Base-by-base conservation (phyloP, 2,888 invertebrate genomes). In the Adelognathus sp. region DNA sequence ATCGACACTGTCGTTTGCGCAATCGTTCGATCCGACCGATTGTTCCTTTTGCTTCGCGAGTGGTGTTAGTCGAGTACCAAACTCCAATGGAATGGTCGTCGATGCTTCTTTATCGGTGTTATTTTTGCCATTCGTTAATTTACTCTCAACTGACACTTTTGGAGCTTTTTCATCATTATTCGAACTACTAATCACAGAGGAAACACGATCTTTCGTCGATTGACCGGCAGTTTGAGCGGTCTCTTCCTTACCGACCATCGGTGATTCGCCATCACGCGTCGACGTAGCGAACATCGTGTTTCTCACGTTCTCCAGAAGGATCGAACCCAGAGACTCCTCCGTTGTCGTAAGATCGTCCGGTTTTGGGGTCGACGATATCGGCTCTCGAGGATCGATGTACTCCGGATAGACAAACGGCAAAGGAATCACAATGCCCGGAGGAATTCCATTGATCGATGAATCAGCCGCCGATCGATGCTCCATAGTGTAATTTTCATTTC, bases 281-380 rank as follows among this genome's bases (percentile, higher is more conserved):
- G 39, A 14, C 9, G 60, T 41, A 9, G 7, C 60, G 14, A 41
- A 14, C 41, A 61, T 61, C 31, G 39, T 66, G 14, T 60, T 36
- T 11, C 64, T 24, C 24, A 70, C 46, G 54, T 73, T 77, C 64
- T 67, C 63, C 52, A 67, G 50, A 60, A 71, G 67, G 63, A 63
- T 73, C 52, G 64, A 66, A 56, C 64, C 80, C 46, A n/a, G 39
- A 24, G 70, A 56, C 24, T 54, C 50, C 36, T 71, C 27, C 14
- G 71, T 44, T 18, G 39, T 60, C 41, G 58, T 50, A 27, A 41
- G 60, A 71, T 2, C 11, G 18, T 27, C n/a, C 18, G 9, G 39
- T 41, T 5, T 18, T 31, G 1, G 14, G 18, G 41, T 33, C 9
- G 33, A 18, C 0, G 60, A 33, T 11, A 29, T 14, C 24, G 0